Evolutionary conservation across 2,888 invertebrate species (phyloP).

Genomic region (Melanargia galathea): DNA sequence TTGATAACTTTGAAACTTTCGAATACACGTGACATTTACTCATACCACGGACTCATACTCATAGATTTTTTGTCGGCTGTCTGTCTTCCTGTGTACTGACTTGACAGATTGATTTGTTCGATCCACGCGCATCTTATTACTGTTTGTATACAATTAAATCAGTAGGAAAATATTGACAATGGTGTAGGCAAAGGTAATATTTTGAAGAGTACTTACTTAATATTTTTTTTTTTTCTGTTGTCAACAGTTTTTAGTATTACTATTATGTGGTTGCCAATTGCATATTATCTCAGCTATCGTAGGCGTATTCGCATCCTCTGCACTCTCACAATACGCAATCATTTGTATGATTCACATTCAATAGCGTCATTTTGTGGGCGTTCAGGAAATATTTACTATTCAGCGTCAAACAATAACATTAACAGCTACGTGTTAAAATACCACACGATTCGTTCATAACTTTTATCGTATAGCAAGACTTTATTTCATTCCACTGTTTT

Average conservation of each 20-base stretch:
- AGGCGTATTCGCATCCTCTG: slow-evolving; percentile 12
- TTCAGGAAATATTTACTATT: slow-evolving; percentile 44
- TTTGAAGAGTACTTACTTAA: too few species aligned
- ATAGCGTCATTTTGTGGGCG: slow-evolving; percentile 34
- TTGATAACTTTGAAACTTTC: too few species aligned
- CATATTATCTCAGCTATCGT: slow-evolving; percentile 8
- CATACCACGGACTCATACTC: too few species aligned
- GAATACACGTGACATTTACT: too few species aligned
- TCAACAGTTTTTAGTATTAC: neutral
- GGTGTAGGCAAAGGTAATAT: too few species aligned
- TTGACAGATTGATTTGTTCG: too few species aligned
- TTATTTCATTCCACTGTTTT: slow-evolving; percentile 16
- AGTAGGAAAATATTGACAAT: too few species aligned
- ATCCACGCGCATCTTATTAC: too few species aligned
- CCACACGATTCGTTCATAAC: slow-evolving; percentile 33
- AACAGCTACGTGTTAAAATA: slow-evolving; percentile 40
- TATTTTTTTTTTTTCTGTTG: too few species aligned
- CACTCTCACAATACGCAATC: slow-evolving; percentile 33
- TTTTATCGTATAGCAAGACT: slow-evolving; percentile 9
- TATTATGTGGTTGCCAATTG: neutral
- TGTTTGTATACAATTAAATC: too few species aligned
- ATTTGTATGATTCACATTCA: slow-evolving; percentile 35
- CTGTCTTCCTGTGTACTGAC: too few species aligned
- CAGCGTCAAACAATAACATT: slow-evolving; percentile 40
- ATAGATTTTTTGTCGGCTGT: too few species aligned